These are phyloP conservation scores for Nebria brevicollis DNA, from an alignment of 2,888 invertebrate species.

Conservation along the genomic window DNA sequence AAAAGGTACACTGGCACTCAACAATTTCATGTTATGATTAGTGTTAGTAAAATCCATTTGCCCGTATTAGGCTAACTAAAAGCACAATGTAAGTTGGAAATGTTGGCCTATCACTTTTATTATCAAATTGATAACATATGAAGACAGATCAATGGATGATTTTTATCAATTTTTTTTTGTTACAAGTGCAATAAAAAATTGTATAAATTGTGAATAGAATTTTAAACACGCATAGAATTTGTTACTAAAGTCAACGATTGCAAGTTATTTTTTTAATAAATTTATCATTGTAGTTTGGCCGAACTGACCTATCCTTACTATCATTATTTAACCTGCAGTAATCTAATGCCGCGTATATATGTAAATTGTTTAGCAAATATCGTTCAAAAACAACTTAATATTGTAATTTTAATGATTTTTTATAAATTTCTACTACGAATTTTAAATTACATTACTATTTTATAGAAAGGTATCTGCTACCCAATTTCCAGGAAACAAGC, in stretches of 20 bases:
- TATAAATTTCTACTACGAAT: no score
- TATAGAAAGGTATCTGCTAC: no score
- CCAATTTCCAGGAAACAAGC: no score
- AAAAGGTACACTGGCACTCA: background rate
- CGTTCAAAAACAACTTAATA: no score
- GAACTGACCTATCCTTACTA: background rate
- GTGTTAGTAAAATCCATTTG: conserved; percentile 14
- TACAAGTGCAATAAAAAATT: background rate
- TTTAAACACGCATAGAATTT: background rate
- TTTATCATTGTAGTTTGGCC: background rate
- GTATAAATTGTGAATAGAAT: background rate
- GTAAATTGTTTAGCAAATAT: background rate
- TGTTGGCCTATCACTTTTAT: conserved; percentile 32
- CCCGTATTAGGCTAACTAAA: background rate
- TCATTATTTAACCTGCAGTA: background rate
- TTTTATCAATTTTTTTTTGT: conserved; percentile 17
- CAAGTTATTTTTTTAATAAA: background rate
- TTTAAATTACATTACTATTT: no score
- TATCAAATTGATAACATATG: conserved; percentile 19
- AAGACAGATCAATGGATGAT: background rate
- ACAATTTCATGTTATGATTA: conserved; percentile 16
- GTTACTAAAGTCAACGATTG: background rate
- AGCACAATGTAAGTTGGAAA: conserved; percentile 27
- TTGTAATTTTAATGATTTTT: no score
- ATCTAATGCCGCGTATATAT: background rate